phyloP scores from a whole-genome alignment of 53 echinoderm and acorn worm species.

The Glandiceps talaboti region DNA sequence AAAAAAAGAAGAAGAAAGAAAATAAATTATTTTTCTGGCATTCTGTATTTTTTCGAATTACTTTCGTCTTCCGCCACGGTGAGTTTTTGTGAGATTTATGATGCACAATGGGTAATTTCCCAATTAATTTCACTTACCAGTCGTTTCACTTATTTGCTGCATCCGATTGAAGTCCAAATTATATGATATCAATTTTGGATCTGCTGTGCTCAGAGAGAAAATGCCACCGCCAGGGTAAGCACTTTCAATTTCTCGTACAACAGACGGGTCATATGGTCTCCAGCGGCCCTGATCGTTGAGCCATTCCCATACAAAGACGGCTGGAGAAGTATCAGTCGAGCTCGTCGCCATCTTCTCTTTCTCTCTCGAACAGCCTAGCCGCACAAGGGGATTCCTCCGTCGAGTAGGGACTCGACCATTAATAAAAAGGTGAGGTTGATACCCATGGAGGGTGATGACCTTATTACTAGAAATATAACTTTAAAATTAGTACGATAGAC shows the following conservation, averaged over 20 bases:
- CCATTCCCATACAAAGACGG: constrained; percentile 98
- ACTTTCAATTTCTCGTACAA: constrained; percentile 60
- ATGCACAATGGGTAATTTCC: background rate
- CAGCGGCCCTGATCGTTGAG: constrained; percentile 91
- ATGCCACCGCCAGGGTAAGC: constrained; percentile 27
- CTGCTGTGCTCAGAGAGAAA: constrained; percentile 41
- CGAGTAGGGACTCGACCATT: background rate
- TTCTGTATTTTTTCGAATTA: too few relatives aligned
- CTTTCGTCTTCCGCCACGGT: background rate
- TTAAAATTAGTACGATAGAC: too few relatives aligned
- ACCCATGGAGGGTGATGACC: too few relatives aligned
- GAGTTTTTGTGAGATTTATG: too few relatives aligned
- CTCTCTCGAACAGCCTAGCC: background rate
- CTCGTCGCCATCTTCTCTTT: constrained; percentile 39
- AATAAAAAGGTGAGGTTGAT: background rate
- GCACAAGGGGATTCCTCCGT: too few relatives aligned
- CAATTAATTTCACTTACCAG: constrained; percentile 39
- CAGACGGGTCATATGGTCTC: constrained; percentile 69
- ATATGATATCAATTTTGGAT: constrained; percentile 53
- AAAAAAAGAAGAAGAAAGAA: too few relatives aligned
- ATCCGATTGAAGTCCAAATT: constrained; percentile 49
- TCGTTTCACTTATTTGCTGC: constrained; percentile 52
- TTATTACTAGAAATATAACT: too few relatives aligned
- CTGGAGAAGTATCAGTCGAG: background rate
- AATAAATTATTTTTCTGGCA: too few relatives aligned